Evolutionary conservation across 2,797 vertebrate genomes (phyloP).

Genomic region (Atherinosoma microstoma): DNA sequence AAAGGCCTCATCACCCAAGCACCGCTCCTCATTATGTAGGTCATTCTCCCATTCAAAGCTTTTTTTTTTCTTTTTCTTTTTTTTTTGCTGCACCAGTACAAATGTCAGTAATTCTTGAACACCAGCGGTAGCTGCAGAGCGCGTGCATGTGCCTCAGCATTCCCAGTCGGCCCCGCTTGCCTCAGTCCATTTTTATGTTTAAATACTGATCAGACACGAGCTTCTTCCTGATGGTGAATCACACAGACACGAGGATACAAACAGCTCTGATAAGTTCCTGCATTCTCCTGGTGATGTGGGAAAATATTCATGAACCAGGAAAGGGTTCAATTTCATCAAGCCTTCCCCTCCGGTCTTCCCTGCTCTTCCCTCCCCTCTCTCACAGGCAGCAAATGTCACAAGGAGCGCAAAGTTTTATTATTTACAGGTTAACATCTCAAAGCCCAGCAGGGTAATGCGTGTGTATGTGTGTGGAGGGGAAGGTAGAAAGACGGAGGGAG

Average conservation of each 20-base stretch:
- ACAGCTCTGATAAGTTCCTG: constrained; percentile 50
- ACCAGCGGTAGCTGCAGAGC: constrained; percentile 31
- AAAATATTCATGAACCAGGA: constrained; percentile 73
- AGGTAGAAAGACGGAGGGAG: constrained; percentile 34
- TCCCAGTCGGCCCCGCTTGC: constrained; percentile 4
- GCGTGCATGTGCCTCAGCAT: constrained; percentile 2
- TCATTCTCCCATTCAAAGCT: constrained; percentile 62
- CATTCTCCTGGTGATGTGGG: constrained; percentile 58
- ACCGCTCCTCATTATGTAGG: constrained; percentile 74
- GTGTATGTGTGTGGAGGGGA: neutral
- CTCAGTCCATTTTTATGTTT: constrained; percentile 59
- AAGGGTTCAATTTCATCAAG: constrained; percentile 76
- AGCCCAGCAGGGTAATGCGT: constrained; percentile 45
- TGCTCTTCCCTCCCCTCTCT: constrained; percentile 38
- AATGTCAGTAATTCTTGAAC: constrained; percentile 37
- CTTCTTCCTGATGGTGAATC: constrained; percentile 44
- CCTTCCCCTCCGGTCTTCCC: constrained; percentile 44
- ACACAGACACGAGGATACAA: constrained; percentile 26
- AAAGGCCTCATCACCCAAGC: constrained; percentile 73
- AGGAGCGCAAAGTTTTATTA: constrained; percentile 74
- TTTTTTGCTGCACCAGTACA: constrained; percentile 43
- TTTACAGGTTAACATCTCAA: constrained; percentile 78
- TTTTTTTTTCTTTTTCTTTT: constrained; percentile 3
- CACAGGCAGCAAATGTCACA: constrained; percentile 71
- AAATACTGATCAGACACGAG: constrained; percentile 50